Conservation (phyloP, 2,888 invertebrate species). For the Scrobipalpa costella region DNA sequence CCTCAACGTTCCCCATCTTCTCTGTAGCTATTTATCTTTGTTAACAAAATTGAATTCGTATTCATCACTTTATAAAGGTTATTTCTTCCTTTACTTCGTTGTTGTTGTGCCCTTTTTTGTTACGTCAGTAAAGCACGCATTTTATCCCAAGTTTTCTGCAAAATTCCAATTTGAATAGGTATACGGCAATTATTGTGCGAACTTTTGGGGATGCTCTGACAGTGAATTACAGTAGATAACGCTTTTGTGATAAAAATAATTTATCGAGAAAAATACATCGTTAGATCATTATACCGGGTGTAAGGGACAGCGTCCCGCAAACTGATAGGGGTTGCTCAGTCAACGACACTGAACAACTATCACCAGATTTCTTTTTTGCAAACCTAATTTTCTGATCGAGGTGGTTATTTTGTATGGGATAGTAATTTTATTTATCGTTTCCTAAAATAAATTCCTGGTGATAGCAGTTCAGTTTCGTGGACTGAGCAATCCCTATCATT, state of each 20-base stretch:
- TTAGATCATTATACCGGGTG: no score
- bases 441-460: no score
- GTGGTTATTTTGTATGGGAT: no score
- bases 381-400: no score
- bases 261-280: no score
- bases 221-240: background rate
- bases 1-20: conserved; percentile 24
- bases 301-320: no score
- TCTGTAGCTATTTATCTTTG: conserved; percentile 34
- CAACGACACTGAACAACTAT: no score
- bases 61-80: conserved; percentile 36
- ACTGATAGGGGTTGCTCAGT: no score
- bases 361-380: no score
- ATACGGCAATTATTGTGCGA: conserved; percentile 1
- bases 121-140: conserved; percentile 12
- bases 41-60: conserved; percentile 37
- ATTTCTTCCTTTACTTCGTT: conserved; percentile 33
- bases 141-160: conserved; percentile 16
- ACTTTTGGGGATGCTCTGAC: background rate
- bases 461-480: no score
- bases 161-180: conserved; percentile 23
- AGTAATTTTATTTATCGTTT: no score
- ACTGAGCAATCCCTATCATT: no score
- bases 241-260: background rate
- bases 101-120: conserved; percentile 30